Evolutionary conservation across 1,140 invertebrate species (phyloP).

Genomic region (Branchinecta lindahli): DNA sequence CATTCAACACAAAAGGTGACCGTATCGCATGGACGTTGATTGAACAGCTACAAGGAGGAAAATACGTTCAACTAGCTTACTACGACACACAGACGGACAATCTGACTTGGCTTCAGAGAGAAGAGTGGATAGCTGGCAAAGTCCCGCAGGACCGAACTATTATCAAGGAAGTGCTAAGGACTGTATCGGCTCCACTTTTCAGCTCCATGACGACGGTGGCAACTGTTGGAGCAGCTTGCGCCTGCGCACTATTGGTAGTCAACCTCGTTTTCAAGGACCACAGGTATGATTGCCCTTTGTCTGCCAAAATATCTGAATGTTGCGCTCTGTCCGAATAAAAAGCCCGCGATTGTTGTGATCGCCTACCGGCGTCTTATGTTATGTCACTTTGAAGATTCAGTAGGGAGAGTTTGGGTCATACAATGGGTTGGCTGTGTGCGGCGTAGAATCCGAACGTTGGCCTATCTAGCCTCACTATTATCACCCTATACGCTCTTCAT

Average conservation of each 20-base stretch:
- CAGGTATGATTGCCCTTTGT: constrained; percentile 42
- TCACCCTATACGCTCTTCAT: too few relatives aligned
- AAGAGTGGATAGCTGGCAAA: constrained; percentile 41
- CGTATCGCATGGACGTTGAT: constrained; percentile 96
- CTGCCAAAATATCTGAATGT: not conserved
- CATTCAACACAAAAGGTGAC: constrained; percentile 93
- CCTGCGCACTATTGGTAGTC: constrained; percentile 67
- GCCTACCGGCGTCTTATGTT: too few relatives aligned
- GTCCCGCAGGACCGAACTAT: constrained; percentile 82
- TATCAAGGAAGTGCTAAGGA: constrained; percentile 53
- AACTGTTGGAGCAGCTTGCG: constrained; percentile 63
- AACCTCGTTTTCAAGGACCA: constrained; percentile 75
- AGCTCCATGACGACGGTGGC: constrained; percentile 79
- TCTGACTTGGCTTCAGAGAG: constrained; percentile 70
- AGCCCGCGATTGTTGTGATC: too few relatives aligned
- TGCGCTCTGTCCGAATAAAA: too few relatives aligned
- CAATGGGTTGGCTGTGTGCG: too few relatives aligned
- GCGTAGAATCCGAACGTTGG: too few relatives aligned
- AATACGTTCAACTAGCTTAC: constrained; percentile 86
- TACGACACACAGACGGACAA: constrained; percentile 91
- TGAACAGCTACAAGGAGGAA: constrained; percentile 89
- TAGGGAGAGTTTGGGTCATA: too few relatives aligned
- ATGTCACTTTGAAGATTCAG: too few relatives aligned
- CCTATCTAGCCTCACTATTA: too few relatives aligned
- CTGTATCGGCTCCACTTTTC: constrained; percentile 70